phyloP scores from a whole-genome alignment of 2,888 invertebrate species.

The Ophraella communa region DNA sequence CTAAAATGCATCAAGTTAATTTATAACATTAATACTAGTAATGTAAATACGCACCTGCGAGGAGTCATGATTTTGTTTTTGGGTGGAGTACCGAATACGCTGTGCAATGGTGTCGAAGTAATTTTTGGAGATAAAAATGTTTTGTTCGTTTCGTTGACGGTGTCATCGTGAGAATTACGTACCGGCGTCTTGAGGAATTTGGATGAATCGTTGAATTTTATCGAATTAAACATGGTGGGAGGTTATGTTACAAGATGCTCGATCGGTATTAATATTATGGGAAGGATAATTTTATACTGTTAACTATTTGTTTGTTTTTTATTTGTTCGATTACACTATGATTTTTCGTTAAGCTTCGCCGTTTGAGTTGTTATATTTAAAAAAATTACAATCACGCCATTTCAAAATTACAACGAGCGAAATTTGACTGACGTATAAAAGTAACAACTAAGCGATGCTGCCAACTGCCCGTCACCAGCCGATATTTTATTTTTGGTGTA shows the following conservation, averaged over 20 bases:
- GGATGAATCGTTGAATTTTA: slow-evolving; percentile 30
- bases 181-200: slow-evolving; percentile 23
- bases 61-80: slow-evolving; percentile 40
- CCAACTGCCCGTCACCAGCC: too few relatives aligned
- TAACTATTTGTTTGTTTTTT: not conserved
- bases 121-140: slow-evolving; percentile 39
- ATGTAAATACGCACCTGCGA: slow-evolving; percentile 38
- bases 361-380: slow-evolving; percentile 7
- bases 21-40: slow-evolving; percentile 10
- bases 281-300: not conserved
- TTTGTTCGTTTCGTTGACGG: slow-evolving; percentile 30
- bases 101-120: slow-evolving; percentile 46
- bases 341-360: not conserved
- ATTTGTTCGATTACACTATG: not conserved
- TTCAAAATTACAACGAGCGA: slow-evolving; percentile 31
- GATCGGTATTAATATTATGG: not conserved
- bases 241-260: slow-evolving; percentile 14
- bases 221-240: slow-evolving; percentile 37
- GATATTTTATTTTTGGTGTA: too few relatives aligned
- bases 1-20: slow-evolving; percentile 26
- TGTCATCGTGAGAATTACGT: slow-evolving; percentile 27
- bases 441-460: too few relatives aligned
- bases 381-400: slow-evolving; percentile 35
- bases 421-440: not conserved
- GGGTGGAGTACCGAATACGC: slow-evolving; percentile 39